Base-by-base conservation (phyloP, 2,888 invertebrate species). In the Mechanitis messenoides region DNA sequence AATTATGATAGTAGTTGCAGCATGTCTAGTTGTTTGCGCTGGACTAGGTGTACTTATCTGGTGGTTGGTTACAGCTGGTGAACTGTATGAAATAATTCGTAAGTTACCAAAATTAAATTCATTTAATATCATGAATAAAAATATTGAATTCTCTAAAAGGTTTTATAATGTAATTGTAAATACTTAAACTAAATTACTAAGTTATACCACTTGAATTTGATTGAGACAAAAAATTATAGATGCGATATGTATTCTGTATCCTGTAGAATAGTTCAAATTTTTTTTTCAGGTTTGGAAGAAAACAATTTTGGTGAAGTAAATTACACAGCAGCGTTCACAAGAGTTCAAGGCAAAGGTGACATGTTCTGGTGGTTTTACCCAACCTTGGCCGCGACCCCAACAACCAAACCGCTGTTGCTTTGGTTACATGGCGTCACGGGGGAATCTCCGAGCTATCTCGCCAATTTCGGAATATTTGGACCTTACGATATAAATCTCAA, bases 391-490 rank as follows among this genome's bases (percentile, higher is more conserved):
- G 79, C 87, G 55, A 89, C 91, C 0, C 71, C 78, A 0, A 83
- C 85, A 5, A 85, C 91, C 66, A 91, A 91, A 53, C 97, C 97
- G 0, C 78, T 97, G 42, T 87, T 96, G 12, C 91, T 97, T 58
- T 97, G 97, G 97, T 85, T 97, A n/a, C 94, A 97, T 89, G 97
- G 97, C 45, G 95, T 96, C 0, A 96, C 95, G 0, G 97, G 92
- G 5, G 91, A 92, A 0, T 94, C 95, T 0, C 93, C 95, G 0
- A 94, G 95, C n/a, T 93, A 95, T 5, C 94, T 93, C 77, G 97
- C 97, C 20, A 97, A 97, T 78, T 96, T 97, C 74, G 93, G 93
- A 70, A 96, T 96, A 85, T 83, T 96, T 60, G 97, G 96, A 2
- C 96, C 96, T 0, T 83, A 94, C 53, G 93, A 94, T 74, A 78